Base-by-base conservation (phyloP, 2,113 vertebrate species). In the Eleginops maclovinus region DNA sequence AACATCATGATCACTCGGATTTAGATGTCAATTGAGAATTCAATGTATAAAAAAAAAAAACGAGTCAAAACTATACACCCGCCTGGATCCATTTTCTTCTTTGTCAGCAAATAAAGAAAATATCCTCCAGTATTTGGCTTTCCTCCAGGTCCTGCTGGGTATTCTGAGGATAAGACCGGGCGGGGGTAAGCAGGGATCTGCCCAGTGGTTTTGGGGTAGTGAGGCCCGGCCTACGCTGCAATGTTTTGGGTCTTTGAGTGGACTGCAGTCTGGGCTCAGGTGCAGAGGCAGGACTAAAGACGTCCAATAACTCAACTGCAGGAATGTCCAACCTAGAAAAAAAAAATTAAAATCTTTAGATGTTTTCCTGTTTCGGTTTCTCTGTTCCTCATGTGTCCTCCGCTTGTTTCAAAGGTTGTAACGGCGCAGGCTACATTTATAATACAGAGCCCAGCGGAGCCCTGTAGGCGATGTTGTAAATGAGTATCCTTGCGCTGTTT, bases 81-180 rank as follows among this genome's bases (percentile, higher is more conserved):
- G 51, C 68, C 26, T 64, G 36, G 16, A 26, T 0, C 11, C 3
- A 3, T 50, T 44, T 31, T 70, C 43, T 43, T 22, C 53, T 51
- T 63, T 61, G 65, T 93, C 83, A 93, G 94, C 94, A 98, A 91
- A 99, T 97, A 86, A 99, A 99, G 94, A 99, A 99, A 75, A 99
- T 97, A 44, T 99, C 97, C 85, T 98, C 96, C 0, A 99, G 94
- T 49, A 99, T 97, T 49, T 88, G 94, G 71, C 94, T 96, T 91
- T 99, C 98, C 70, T 98, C 96, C 53, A 96, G 85, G 36, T 91
- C 92, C 55, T 77, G 94, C 11, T 41, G 92, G 65, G 67, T 86
- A 67, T 66, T 81, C 85, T 85, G 92, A 10, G 60, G 72, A 0
- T 73, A 75, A 56, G 77, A 0, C 67, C 85, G 51, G 24, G 41